Evolutionary conservation across 2,113 vertebrate genomes (phyloP).

Genomic region (Seriola dumerili): DNA sequence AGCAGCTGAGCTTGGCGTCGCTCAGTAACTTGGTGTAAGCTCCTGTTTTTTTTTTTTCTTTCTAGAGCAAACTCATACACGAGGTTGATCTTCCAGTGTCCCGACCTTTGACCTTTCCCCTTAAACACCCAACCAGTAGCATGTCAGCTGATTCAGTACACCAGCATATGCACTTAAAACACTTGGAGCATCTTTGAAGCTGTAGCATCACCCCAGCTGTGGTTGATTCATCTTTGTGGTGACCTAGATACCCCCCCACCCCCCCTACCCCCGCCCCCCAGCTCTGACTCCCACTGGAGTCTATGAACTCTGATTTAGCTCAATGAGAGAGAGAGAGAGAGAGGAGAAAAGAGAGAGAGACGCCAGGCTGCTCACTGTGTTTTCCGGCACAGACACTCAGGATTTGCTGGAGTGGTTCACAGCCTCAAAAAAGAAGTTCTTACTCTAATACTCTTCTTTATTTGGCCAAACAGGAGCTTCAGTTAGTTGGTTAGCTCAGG

Average conservation of each 20-base stretch:
- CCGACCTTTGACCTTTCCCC: slow-evolving; percentile 40
- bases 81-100: background rate
- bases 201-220: slow-evolving; percentile 55
- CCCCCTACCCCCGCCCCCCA: background rate
- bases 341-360: slow-evolving; percentile 20
- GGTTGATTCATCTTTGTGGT: slow-evolving; percentile 70
- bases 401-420: background rate
- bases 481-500: background rate
- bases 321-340: slow-evolving; percentile 23
- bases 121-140: background rate
- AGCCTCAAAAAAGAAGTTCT: background rate
- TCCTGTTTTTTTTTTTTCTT: background rate
- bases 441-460: too few species aligned
- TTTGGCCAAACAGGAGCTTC: background rate
- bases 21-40: slow-evolving; percentile 95
- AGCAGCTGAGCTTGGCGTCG: slow-evolving; percentile 91
- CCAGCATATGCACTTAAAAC: slow-evolving; percentile 22
- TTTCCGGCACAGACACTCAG: background rate
- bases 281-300: slow-evolving; percentile 56
- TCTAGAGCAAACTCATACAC: background rate
- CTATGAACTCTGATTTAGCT: slow-evolving; percentile 52
- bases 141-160: slow-evolving; percentile 28
- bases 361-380: slow-evolving; percentile 31
- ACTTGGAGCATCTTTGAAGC: slow-evolving; percentile 31
- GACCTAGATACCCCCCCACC: slow-evolving; percentile 75